phyloP scores from a whole-genome alignment of 1,140 invertebrate species.

The Homarus americanus region DNA sequence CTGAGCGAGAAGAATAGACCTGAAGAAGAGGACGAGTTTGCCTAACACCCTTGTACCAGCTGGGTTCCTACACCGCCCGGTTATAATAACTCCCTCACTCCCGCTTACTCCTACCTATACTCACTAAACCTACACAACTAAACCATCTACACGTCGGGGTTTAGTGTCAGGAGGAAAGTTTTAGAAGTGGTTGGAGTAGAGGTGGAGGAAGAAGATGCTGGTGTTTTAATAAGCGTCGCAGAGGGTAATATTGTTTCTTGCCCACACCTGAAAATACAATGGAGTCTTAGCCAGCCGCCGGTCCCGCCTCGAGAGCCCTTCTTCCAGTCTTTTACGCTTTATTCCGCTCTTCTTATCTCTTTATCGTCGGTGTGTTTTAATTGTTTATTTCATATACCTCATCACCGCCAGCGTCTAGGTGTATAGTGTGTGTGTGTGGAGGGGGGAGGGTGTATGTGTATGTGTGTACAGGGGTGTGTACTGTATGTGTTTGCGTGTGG shows the following conservation, averaged over 20 bases:
- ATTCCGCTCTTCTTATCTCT: background rate
- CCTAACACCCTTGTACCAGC: constrained; percentile 13
- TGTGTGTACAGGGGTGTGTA: no score
- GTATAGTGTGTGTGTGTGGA: no score
- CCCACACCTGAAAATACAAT: constrained; percentile 37
- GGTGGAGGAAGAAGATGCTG: no score
- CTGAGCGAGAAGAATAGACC: constrained; percentile 24
- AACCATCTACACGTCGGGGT: background rate
- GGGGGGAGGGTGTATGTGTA: no score
- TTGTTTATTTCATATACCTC: background rate
- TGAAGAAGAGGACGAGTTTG: constrained; percentile 27
- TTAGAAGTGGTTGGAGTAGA: no score
- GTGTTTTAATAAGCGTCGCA: constrained; percentile 32
- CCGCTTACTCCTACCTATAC: background rate
- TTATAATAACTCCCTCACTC: background rate
- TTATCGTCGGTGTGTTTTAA: background rate
- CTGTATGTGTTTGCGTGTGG: no score
- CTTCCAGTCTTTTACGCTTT: background rate
- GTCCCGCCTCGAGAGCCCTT: background rate
- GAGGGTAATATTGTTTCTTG: constrained; percentile 36
- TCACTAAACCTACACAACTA: background rate
- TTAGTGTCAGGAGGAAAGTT: background rate
- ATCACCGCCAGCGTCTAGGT: no score
- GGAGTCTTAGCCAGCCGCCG: background rate
- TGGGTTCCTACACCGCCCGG: background rate